Evolutionary conservation across 2,797 vertebrate species (phyloP).

Genomic region (Botia kubotai): DNA sequence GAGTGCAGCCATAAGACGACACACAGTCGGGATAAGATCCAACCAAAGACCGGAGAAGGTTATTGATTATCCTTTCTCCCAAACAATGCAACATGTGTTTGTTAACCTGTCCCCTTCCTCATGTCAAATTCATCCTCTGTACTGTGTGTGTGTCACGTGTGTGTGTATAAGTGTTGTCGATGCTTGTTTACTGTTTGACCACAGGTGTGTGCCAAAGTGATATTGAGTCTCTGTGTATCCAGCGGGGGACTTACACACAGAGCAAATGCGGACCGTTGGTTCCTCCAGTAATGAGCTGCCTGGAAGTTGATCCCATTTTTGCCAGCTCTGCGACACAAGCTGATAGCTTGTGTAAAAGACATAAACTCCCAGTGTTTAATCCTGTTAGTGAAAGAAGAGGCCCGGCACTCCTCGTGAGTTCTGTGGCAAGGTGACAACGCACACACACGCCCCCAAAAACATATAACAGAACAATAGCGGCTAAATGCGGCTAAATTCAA

Average conservation of each 20-base stretch:
- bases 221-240: slow-evolving; percentile 47
- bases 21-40: slow-evolving; percentile 23
- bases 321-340: slow-evolving; percentile 68
- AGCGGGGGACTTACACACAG: slow-evolving; percentile 60
- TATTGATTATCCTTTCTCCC: slow-evolving; percentile 56
- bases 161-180: neutral
- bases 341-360: slow-evolving; percentile 79
- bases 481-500: slow-evolving; percentile 55
- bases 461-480: neutral
- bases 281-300: slow-evolving; percentile 77
- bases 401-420: slow-evolving; percentile 76
- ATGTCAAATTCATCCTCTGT: slow-evolving; percentile 47
- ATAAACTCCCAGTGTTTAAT: slow-evolving; percentile 82
- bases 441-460: neutral
- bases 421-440: slow-evolving; percentile 73
- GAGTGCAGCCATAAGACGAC: slow-evolving; percentile 16
- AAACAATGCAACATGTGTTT: slow-evolving; percentile 24
- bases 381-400: slow-evolving; percentile 80
- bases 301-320: slow-evolving; percentile 79
- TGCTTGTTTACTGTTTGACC: neutral
- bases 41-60: slow-evolving; percentile 11
- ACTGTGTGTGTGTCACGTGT: neutral
- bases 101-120: slow-evolving; percentile 13
- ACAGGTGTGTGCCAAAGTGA: slow-evolving; percentile 48
- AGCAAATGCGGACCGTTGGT: slow-evolving; percentile 71